A percentile compares a stretch with the other conserved stretches of the same genome.
phyloP scores from a whole-genome alignment of 2,113 vertebrate genomes.

The Corvus moneduloides region DNA sequence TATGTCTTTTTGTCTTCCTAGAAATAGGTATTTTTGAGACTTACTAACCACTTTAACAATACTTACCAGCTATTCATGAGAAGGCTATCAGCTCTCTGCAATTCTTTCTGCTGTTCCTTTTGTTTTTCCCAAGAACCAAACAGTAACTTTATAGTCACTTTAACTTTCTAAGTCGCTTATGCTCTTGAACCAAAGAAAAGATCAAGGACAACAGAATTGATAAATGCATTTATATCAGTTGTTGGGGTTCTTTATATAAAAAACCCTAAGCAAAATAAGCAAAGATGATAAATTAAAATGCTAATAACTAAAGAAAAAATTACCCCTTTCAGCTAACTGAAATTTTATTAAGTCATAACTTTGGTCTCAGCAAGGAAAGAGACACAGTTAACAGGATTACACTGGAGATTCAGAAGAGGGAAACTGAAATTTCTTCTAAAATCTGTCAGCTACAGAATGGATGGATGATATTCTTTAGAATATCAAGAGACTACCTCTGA shows the following conservation, averaged over 20 bases:
- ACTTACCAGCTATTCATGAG: background rate
- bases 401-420: background rate
- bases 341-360: background rate
- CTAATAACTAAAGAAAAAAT: background rate
- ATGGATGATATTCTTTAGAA: background rate
- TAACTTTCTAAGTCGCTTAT: background rate
- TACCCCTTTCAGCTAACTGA: background rate
- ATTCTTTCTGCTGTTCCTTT: background rate
- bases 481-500: background rate
- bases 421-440: background rate
- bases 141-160: background rate
- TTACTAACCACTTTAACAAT: background rate
- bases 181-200: background rate
- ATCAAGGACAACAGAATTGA: background rate
- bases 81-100: background rate
- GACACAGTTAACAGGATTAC: background rate
- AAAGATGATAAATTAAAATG: background rate
- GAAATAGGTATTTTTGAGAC: background rate
- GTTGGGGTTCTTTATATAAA: rapidly evolving
- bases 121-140: background rate
- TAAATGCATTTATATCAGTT: background rate
- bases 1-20: background rate
- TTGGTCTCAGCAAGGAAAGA: background rate
- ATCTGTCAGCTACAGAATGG: background rate
- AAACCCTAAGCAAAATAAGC: background rate